Conservation (phyloP, 2,113 vertebrate species). For the Petromus typicus region DNA sequence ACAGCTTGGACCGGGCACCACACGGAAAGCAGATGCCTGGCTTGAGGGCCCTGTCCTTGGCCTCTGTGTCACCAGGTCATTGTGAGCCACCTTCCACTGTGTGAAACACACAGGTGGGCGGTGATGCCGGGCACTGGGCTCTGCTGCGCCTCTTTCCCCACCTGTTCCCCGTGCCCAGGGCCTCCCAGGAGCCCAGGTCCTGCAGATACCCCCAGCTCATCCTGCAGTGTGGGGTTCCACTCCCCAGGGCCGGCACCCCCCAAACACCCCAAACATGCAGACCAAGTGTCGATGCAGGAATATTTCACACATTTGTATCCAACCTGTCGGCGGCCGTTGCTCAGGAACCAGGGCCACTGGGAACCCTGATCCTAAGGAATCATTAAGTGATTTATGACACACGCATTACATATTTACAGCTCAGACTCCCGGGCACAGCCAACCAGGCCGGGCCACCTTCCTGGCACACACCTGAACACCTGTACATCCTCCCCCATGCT, state of each 20-base stretch:
- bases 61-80: no score
- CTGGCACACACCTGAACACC: rapidly evolving
- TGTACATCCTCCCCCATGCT: rapidly evolving
- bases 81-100: no score
- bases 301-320: not conserved
- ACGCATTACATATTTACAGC: not conserved
- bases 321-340: not conserved
- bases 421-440: not conserved
- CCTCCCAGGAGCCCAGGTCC: rapidly evolving
- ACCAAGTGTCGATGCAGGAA: not conserved
- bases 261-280: rapidly evolving
- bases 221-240: not conserved
- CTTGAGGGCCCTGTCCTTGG: no score
- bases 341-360: not conserved
- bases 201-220: not conserved
- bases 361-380: not conserved
- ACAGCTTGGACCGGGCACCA: no score
- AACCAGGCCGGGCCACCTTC: not conserved
- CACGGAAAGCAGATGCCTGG: no score
- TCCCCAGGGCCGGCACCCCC: not conserved
- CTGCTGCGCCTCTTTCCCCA: rapidly evolving
- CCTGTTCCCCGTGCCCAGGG: rapidly evolving
- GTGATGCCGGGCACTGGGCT: not conserved
- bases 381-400: not conserved
- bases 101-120: not conserved